Base-by-base conservation (phyloP, 2,888 invertebrate species). In the Troglohyphantes excavatus region DNA sequence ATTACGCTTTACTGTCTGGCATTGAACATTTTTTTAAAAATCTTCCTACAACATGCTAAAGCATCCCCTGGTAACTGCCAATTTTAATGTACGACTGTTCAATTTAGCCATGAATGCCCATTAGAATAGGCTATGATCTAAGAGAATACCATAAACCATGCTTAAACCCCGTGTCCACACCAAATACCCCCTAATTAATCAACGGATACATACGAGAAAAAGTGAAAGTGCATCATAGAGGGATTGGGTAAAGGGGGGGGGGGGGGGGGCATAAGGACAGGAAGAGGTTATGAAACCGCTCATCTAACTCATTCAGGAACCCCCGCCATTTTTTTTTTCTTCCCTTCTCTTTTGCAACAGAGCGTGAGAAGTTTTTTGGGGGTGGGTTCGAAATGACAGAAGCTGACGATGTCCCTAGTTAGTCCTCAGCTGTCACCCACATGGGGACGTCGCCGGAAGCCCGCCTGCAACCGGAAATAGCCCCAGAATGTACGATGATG, bases 381-480 rank as follows among this genome's bases (percentile, higher is more conserved):
- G 33, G 76, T 27, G 59, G 19, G 59, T 9, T 61, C 53, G 23
- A 76, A 76, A 23, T 76, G 72, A 72, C 72, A 72, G 72, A 72
- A 72, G 72, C 43, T 46, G 72, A 72, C 72, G 46, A 78, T 39
- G 23, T 33, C 33, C 29, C 63, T 72, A 46, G 72, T 72, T 72
- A 72, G 72, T 46, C 53, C 26, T 72, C 83, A 83, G 72, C 73
- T 83, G 83, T 70, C 73, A 39, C 63, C 73, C 83, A 83, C 53
- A 83, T 83, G 83, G 68, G 67, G 68, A 43, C 26, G 78, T 53
- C 68, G 70, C 83, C 83, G 83, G 83, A 83, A 83, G 43, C 39
- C 11, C 26, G 63, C 83, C 63, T 6, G 23, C 59, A 61, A 46
- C 83, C 72, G 83, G 73, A 83, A 83, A 73, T 26, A 27, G 7